Conservation (phyloP, 92 coral and sea anemone species). For the Zoanthus sociatus region DNA sequence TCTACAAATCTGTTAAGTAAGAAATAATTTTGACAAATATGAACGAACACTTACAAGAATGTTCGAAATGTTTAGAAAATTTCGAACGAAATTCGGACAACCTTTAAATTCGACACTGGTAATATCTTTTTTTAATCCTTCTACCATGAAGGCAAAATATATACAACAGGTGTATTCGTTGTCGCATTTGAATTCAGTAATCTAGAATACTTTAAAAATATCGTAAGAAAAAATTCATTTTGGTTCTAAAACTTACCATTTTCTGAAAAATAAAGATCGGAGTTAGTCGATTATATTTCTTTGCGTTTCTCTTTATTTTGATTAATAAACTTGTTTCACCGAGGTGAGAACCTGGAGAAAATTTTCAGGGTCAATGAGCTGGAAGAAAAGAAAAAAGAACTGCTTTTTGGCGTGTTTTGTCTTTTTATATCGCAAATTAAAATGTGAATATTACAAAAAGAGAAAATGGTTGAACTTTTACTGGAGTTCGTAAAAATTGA, state of each 20-base stretch:
- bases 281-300: background rate
- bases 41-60: background rate
- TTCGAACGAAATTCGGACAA: background rate
- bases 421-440: conserved; percentile 12
- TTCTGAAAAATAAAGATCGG: background rate
- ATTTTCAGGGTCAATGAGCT: conserved; percentile 37
- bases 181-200: conserved; percentile 24
- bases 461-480: background rate
- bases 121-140: conserved; percentile 1
- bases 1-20: conserved; percentile 60
- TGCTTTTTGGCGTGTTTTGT: conserved; percentile 3
- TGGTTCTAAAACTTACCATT: background rate
- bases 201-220: background rate
- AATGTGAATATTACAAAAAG: background rate
- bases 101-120: background rate
- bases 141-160: background rate
- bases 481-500: background rate
- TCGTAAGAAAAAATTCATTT: background rate
- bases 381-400: conserved; percentile 11
- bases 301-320: background rate
- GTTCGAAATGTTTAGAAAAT: background rate
- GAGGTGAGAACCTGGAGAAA: conserved; percentile 18
- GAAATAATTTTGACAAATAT: background rate
- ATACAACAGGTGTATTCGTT: conserved; percentile 39
- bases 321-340: background rate